These are phyloP conservation scores for Cheilosia vulpina DNA, from an alignment of 2,888 invertebrate genomes.

Conservation along the genomic window DNA sequence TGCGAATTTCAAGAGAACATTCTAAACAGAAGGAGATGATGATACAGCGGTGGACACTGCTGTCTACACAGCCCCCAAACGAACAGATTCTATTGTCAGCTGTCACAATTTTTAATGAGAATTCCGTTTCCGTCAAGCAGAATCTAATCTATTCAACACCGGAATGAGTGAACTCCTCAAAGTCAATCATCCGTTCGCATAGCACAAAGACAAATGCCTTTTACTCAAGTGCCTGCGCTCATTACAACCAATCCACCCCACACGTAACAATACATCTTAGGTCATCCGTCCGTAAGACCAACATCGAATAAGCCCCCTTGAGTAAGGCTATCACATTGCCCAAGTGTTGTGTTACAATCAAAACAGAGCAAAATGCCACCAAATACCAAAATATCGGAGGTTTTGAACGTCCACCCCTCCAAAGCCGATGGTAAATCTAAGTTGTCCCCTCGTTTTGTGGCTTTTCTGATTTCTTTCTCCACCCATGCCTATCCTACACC, in stretches of 20 bases:
- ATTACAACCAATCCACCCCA: slow-evolving; percentile 29
- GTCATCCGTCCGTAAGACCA: slow-evolving; percentile 26
- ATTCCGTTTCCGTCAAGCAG: too few relatives aligned
- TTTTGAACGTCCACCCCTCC: background rate
- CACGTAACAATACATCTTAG: slow-evolving; percentile 28
- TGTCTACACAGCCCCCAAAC: too few relatives aligned
- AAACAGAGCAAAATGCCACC: slow-evolving; percentile 17
- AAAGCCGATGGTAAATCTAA: slow-evolving; percentile 10
- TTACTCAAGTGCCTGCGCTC: slow-evolving; percentile 6
- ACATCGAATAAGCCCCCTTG: slow-evolving; percentile 31
- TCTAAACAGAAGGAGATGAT: too few relatives aligned
- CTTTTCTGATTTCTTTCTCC: slow-evolving; percentile 15
- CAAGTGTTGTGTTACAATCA: slow-evolving; percentile 49
- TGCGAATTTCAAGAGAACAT: too few relatives aligned
- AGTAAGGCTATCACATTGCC: slow-evolving; percentile 29
- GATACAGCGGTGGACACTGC: too few relatives aligned
- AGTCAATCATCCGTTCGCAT: background rate
- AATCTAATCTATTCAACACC: too few relatives aligned
- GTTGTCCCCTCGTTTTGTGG: slow-evolving; percentile 13
- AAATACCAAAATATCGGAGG: slow-evolving; percentile 15
- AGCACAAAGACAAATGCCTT: background rate
- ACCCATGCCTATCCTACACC: too few relatives aligned
- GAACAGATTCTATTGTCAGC: too few relatives aligned
- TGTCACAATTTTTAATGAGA: too few relatives aligned
- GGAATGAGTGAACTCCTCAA: too few relatives aligned